phyloP scores from a whole-genome alignment of 2,797 vertebrate genomes.

The Pygocentrus nattereri region DNA sequence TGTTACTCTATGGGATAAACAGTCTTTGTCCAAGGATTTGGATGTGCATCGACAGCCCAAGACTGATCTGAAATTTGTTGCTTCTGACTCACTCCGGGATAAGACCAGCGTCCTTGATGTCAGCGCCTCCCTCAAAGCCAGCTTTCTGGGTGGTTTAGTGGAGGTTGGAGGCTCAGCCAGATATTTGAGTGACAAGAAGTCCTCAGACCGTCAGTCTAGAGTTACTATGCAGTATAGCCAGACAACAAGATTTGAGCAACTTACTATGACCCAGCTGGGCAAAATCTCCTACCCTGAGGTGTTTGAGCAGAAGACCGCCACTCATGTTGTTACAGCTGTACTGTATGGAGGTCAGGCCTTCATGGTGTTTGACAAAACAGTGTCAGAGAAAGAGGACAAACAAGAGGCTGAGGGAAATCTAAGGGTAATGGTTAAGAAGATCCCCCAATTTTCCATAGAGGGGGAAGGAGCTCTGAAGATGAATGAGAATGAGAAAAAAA shows the following conservation, averaged over 20 bases:
- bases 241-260: constrained; percentile 35
- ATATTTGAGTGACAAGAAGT: constrained; percentile 42
- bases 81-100: constrained; percentile 44
- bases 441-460: background rate
- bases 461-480: constrained; percentile 11
- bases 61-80: constrained; percentile 35
- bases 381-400: constrained; percentile 19
- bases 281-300: constrained; percentile 33
- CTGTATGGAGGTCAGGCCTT: constrained; percentile 49
- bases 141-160: constrained; percentile 48
- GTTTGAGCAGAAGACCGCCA: constrained; percentile 43
- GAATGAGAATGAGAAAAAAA: constrained; percentile 30
- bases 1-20: constrained; percentile 47
- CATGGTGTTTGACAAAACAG: constrained; percentile 53
- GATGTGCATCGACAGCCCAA: constrained; percentile 14
- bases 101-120: constrained; percentile 46
- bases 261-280: constrained; percentile 44
- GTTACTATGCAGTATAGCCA: constrained; percentile 54
- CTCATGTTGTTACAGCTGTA: constrained; percentile 52
- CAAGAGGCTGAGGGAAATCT: constrained; percentile 24
- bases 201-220: constrained; percentile 45
- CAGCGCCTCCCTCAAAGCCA: constrained; percentile 52
- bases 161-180: constrained; percentile 54
- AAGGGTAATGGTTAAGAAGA: constrained; percentile 43
- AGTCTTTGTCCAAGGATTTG: constrained; percentile 2